Base-by-base conservation (phyloP, 1,140 invertebrate genomes). In the Microplitis demolitor region DNA sequence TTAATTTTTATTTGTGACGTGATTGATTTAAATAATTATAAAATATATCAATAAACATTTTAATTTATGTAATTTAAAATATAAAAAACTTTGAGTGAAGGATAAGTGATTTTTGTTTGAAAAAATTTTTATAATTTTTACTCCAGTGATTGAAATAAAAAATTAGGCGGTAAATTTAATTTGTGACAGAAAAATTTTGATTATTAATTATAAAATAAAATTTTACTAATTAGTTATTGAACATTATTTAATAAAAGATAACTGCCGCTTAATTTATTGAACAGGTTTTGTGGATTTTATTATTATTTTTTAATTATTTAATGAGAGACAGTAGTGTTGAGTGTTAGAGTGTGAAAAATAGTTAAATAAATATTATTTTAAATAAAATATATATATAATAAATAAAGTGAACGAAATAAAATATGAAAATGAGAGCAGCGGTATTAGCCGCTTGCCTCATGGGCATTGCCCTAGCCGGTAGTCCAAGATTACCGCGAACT, bases 401-500 rank as follows among this genome's bases (percentile, higher is more conserved):
- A n/a, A 56, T 24, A n/a, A 53, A 69, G 35, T 35, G 54, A 56
- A 24, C n/a, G 56, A 60, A 13, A 9, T 24, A 24, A 13, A n/a
- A 69, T 24, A 37, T 53, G 4, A 84, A 69, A 63, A 86, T 86
- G 84, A 83, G 78, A 77, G 78, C 78, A 74, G 78, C 79, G 77
- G 79, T 84, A 66, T 62, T 86, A 51, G 75, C 82, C 80, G 80
- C 79, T 78, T 86, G 83, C 75, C 67, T 85, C 66, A 72, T 86
- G 76, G 81, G 84, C 73, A 77, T 85, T 58, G 84, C 79, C 66
- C 66, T 83, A 31, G 83, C 83, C 54, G 84, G 84, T 69, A 86
- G 84, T 81, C 82, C 84, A 33, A 80, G 84, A 71, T 69, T 86
- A 58, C 84, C 84, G 14, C 80, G 84, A 68, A 86, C 84, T 74